Base-by-base conservation (phyloP, 2,888 invertebrate genomes). In the Fragum whitleyi region DNA sequence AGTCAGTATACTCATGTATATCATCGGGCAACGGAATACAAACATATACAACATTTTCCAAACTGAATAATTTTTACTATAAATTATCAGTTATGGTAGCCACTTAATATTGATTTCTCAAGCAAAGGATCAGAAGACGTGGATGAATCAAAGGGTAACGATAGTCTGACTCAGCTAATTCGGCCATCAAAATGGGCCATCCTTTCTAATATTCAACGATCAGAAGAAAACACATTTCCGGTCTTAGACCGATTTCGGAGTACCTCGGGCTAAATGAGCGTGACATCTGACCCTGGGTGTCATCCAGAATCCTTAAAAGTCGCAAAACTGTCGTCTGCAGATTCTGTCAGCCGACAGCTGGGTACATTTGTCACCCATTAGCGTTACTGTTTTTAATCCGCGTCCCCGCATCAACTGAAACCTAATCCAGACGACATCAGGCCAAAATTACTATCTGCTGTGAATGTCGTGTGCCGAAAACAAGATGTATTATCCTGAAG, bases 351-450 rank as follows among this genome's bases (percentile, higher is more conserved):
- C 61, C 77, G 81, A 74, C 81, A 81, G 81, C 81, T 81, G 81
- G 81, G 74, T 74, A 80, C 76, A 81, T 79, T 79, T 79, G 79
- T 79, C 79, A 79, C 65, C 74, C 81, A 81, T 81, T 82, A 82
- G 73, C 57, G 82, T 70, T 82, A 73, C 74, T 74, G 73, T 79
- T 82, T 82, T 82, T 79, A 82, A 82, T 82, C 79, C 82, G 59
- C 73, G 76, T 73, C 74, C 79, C 79, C 82, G 79, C 76, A 82
- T 82, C 70, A 79, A 51, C 57, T 59, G 82, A 59, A 82, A 82
- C 69, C 26, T 42, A 70, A 82, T 77, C 61, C 76, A 55, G 73
- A 70, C 59, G 75, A 39, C 82, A 70, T 65, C 65, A 47, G 61
- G 53, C 62, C 62, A 57, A 65, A 51, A 61, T 79, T 76, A 76